phyloP scores from a whole-genome alignment of 2,888 invertebrate species.

The Drosophila anomalata region DNA sequence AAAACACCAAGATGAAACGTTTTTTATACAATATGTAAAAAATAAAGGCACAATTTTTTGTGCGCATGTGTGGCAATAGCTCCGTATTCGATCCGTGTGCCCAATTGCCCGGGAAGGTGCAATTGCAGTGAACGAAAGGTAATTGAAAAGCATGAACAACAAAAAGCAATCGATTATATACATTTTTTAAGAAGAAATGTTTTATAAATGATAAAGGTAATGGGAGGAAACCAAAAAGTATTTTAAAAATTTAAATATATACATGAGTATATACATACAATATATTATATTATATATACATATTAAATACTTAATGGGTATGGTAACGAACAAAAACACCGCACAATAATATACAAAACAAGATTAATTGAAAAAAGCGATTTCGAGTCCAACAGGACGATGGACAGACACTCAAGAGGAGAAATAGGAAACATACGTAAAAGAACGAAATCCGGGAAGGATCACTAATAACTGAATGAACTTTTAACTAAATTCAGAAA shows the following conservation, averaged over 20 bases:
- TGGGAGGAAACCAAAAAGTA: constrained; percentile 65
- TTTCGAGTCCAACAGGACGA: constrained; percentile 23
- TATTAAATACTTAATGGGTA: constrained; percentile 70
- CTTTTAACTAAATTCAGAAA: constrained; percentile 63
- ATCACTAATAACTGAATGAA: constrained; percentile 50
- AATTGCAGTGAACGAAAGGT: constrained; percentile 23
- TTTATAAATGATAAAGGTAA: constrained; percentile 58
- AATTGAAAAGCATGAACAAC: constrained; percentile 53
- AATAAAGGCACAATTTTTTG: constrained; percentile 54
- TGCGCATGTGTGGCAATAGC: constrained; percentile 19
- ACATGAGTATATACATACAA: constrained; percentile 74
- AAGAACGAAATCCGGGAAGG: constrained; percentile 42
- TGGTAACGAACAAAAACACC: constrained; percentile 79
- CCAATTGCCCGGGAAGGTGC: not conserved
- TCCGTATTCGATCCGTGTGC: constrained; percentile 9
- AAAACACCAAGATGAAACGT: constrained; percentile 41
- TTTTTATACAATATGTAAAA: constrained; percentile 50
- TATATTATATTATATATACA: constrained; percentile 66
- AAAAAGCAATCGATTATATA: constrained; percentile 77
- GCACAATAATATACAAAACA: constrained; percentile 81
- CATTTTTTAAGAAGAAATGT: constrained; percentile 69
- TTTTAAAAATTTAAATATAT: constrained; percentile 77
- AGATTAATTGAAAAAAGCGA: constrained; percentile 8
- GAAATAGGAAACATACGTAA: constrained; percentile 58
- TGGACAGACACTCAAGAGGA: constrained; percentile 16